Conservation (phyloP, 2,888 invertebrate genomes). For the Autographa gamma region DNA sequence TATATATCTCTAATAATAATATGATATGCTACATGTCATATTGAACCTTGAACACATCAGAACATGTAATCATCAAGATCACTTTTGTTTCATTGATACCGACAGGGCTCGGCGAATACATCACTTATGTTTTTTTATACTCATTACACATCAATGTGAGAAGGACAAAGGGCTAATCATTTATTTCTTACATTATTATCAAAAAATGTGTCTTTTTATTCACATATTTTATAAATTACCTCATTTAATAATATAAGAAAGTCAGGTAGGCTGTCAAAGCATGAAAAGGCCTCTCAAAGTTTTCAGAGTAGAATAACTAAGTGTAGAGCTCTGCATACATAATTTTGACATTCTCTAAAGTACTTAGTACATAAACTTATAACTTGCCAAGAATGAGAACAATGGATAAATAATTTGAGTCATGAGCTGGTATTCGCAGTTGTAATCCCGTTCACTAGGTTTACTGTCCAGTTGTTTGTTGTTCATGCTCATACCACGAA, state of each 20-base stretch:
- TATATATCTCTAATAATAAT: neutral
- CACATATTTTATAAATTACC: neutral
- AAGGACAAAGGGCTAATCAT: neutral
- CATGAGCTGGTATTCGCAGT: constrained; percentile 58
- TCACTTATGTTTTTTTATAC: neutral
- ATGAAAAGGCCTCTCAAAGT: constrained; percentile 33
- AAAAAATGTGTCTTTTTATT: too few species aligned
- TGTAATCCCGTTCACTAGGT: constrained; percentile 63
- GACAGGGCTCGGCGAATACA: neutral
- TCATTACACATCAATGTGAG: neutral
- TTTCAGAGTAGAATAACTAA: constrained; percentile 18
- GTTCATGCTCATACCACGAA: constrained; percentile 49
- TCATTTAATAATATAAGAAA: neutral
- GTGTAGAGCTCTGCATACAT: constrained; percentile 5
- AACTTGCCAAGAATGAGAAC: constrained; percentile 51
- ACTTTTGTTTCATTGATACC: neutral
- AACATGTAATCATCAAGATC: neutral
- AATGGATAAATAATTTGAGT: constrained; percentile 61
- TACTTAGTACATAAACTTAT: constrained; percentile 25
- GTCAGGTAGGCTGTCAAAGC: neutral
- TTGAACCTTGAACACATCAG: neutral
- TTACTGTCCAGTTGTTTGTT: constrained; percentile 62
- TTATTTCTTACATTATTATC: neutral
- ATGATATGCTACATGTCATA: neutral
- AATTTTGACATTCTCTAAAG: constrained; percentile 27